Base-by-base conservation (phyloP, 2,888 invertebrate genomes). In the Trissolcus japonicus region DNA sequence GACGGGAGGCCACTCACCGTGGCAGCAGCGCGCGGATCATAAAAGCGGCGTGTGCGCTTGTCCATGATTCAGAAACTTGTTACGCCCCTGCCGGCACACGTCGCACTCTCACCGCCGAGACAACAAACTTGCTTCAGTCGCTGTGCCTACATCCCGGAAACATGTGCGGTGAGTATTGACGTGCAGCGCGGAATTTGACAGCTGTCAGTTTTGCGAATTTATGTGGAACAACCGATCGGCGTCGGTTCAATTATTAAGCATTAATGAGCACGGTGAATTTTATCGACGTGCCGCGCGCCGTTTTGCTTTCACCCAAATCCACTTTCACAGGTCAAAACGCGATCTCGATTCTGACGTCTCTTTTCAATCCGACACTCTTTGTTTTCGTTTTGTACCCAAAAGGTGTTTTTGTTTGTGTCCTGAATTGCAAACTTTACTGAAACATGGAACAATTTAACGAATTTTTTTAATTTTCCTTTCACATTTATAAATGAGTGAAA, bases 161-260 rank as follows among this genome's bases (percentile, higher is more conserved):
- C 53, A 62, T 62, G 62, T 62, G 62, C 21, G 62, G 62, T 62
- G 62, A 62, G 62, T 62, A 62, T 61, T 61, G 16, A 50, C 17
- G 50, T 48, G 35, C 50, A 51, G 19, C 19, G 19, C 4, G 1
- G 16, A 25, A 13, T 50, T 50, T 61, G 60, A 48, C 60, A 61
- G 50, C 60, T 50, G 50, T 35, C 50, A 61, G 35, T 55, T n/a
- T 57, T 57, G 14, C 46, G 1, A 46, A 46, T 46, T 46, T 3
- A 1, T 46, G 14, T 14, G 14, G n/a, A n/a, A 6, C 46, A 7
- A 46, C 11, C 14, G 6, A 21, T 51, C 19, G 4, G 6, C 11
- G n/a, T 14, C 14, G 16, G 14, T 16, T 46, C 1, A 46, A 46
- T 46, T 14, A 4, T 46, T n/a, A 16, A 46, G 4, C 14, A 46